Base-by-base conservation (phyloP, 2,797 vertebrate species). In the Peromyscus melanophrys region DNA sequence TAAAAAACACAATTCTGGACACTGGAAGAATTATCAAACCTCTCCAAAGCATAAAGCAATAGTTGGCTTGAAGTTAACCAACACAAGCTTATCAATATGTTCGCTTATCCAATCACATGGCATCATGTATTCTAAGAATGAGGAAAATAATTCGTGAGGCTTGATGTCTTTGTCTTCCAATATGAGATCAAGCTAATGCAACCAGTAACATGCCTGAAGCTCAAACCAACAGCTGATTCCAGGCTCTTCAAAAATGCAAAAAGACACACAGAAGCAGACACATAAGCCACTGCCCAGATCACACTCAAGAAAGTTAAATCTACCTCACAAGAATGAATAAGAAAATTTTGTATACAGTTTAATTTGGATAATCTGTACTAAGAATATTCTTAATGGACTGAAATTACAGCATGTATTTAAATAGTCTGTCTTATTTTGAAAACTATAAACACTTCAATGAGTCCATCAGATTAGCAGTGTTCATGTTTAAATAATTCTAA, bases 301-400 rank as follows among this genome's bases (percentile, higher is more conserved):
- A 96, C 37, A 89, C 14, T 94, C 80, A 81, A 87, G 75, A 95
- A 83, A 97, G 95, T 75, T 89, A 96, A 84, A 93, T 71, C 75
- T 84, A 86, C 8, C 95, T 63, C 87, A 94, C 12, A 75, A 6
- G 29, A 76, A 69, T 85, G 59, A 96, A 90, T 40, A 46, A 92
- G 73, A 88, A 87, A 49, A 13, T 52, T 40, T 85, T 57, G 49
- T 37, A 81, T 59, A n/a, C 83, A 94, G n/a, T 87, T 92, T 90
- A 96, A 96, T 96, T 94, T 40, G 69, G 83, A 59, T 78, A 93
- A 67, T 21, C 84, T 71, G 23, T 59, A 49, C 80, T 93, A 89
- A 78, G 37, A 93, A 96, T n/a, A 90, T 43, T 75, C 43, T 78
- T 88, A 90, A 93, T 52, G 31, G 37, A 57, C n/a, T 55, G 90